Base-by-base conservation (phyloP, 2,888 invertebrate species). In the Euzetes globulus region DNA sequence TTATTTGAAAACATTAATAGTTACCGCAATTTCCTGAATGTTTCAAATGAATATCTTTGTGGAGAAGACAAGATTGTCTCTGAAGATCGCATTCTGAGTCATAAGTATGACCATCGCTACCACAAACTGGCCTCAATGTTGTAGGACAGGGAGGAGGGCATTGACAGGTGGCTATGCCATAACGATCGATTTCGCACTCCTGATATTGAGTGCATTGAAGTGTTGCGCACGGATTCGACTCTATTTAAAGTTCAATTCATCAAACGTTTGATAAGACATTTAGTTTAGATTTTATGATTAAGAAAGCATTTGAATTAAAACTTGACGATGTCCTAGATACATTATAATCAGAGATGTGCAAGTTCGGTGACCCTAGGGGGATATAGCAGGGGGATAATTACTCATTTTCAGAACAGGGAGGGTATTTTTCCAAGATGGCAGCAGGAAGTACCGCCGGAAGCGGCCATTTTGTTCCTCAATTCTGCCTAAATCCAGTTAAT, bases 181-280 rank as follows among this genome's bases (percentile, higher is more conserved):
- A 88, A 33, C 88, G 87, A 84, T 92, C 89, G 80, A 94, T 87
- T 63, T 88, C 87, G 82, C 95, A 95, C 78, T 89, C 89, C 81
- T 93, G 90, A 72, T 90, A 89, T 11, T 87, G 84, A 68, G 88
- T 87, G 82, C 94, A 94, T 77, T 88, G 87, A 55, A 91, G 87
- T 58, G 88, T 88, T 79, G 88, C 87, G 82, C 94, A 94, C 0
- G 94, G 93, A 83, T 94, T 93, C 82, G 88, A 88, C 75, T 90
- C 92, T 91, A 25, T 2, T 52, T n/a, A 19, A 15, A 52, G 5
- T 52, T 19, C 17, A 52, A 52, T 5, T 17, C 4, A 33, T 33
- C 3, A 27, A 13, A 25, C 13, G 58, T n/a, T n/a, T n/a, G n/a
- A n/a, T n/a, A n/a, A n/a, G n/a, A n/a, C n/a, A n/a, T n/a, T n/a